Conservation (phyloP, 2,113 vertebrate genomes). For the Uropsilus gracilis region DNA sequence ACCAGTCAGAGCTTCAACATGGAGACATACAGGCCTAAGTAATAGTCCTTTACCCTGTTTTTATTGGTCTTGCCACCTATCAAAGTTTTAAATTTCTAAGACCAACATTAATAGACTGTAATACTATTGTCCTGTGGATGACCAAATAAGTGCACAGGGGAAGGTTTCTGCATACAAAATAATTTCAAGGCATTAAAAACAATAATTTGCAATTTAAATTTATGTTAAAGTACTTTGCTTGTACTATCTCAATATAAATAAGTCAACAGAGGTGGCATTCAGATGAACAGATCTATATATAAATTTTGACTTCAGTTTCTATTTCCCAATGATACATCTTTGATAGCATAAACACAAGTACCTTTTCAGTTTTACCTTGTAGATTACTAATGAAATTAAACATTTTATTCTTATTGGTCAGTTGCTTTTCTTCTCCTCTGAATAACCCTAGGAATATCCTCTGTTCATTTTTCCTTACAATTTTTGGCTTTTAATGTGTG, state of each 20-base stretch:
- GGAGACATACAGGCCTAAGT: neutral
- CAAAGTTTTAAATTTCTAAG: slow-evolving; percentile 1
- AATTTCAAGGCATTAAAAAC: slow-evolving; percentile 21
- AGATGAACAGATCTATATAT: neutral
- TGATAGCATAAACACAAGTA: slow-evolving; percentile 32
- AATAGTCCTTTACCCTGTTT: neutral
- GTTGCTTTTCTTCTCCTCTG: neutral
- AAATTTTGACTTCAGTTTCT: neutral
- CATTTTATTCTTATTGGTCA: neutral
- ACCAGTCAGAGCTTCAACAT: neutral
- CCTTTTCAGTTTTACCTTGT: neutral
- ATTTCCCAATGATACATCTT: neutral
- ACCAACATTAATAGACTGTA: neutral
- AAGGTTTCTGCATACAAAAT: neutral
- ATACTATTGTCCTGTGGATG: neutral
- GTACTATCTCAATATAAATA: neutral
- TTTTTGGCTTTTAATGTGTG: neutral
- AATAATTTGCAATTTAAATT: slow-evolving; percentile 37
- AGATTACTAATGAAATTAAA: neutral
- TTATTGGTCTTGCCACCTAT: neutral
- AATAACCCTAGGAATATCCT: neutral
- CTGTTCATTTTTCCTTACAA: neutral
- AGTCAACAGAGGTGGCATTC: neutral
- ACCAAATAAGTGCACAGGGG: neutral
- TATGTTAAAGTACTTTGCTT: slow-evolving; percentile 23